Conservation (phyloP, 2,797 vertebrate species). For the Liparis tanakae region DNA sequence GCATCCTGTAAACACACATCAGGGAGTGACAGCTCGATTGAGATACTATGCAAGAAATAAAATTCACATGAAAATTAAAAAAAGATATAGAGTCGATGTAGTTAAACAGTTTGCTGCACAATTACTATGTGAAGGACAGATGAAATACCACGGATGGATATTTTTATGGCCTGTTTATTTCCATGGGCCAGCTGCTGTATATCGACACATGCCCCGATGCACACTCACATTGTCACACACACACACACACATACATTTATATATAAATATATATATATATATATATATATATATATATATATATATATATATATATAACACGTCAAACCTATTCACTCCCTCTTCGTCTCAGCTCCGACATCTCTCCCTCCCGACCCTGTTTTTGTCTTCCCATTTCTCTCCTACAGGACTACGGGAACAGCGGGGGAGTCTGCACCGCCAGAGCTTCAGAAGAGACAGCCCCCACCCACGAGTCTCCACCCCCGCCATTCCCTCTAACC, state of each 20-base stretch:
- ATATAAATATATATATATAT: no score
- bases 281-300: no score
- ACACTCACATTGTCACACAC: conserved; percentile 4
- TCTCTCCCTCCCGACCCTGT: no score
- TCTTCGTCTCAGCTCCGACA: no score
- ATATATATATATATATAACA: no score
- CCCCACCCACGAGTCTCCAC: no score
- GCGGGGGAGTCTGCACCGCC: no score
- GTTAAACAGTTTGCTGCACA: conserved; percentile 23
- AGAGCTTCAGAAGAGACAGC: no score
- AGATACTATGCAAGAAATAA: conserved; percentile 13
- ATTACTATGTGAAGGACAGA: conserved; percentile 35
- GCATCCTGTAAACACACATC: conserved; percentile 34
- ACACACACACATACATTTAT: background rate
- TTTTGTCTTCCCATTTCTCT: no score
- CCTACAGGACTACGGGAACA: no score
- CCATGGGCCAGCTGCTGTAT: conserved; percentile 28
- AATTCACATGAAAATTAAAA: conserved; percentile 30
- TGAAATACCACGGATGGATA: conserved; percentile 23
- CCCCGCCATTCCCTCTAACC: no score
- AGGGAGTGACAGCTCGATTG: conserved; percentile 15
- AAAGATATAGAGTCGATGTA: conserved; percentile 11
- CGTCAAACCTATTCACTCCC: no score
- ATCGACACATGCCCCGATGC: background rate
- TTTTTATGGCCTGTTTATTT: conserved; percentile 40